Conservation (phyloP, 2,113 vertebrate species). For the Boleophthalmus pectinirostris region DNA sequence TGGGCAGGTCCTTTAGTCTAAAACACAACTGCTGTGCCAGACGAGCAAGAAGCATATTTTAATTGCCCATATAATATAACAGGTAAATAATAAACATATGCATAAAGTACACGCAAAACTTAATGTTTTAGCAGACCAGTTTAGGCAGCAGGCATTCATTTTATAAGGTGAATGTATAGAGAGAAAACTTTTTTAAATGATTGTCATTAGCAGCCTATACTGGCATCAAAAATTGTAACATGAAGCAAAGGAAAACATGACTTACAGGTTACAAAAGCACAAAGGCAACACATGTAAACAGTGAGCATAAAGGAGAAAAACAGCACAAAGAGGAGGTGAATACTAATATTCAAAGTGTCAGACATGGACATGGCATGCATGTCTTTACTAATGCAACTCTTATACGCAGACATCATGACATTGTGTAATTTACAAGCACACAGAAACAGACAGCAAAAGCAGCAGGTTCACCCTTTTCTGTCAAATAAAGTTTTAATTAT, state of each 20-base stretch:
- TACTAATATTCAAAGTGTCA: slow-evolving; percentile 26
- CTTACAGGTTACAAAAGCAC: slow-evolving; percentile 27
- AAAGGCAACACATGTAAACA: slow-evolving; percentile 17
- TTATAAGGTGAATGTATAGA: neutral
- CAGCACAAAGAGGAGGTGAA: neutral
- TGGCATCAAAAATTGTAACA: slow-evolving; percentile 31
- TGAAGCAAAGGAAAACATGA: slow-evolving; percentile 27
- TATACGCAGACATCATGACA: slow-evolving; percentile 15
- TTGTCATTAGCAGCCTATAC: slow-evolving; percentile 48
- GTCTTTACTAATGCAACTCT: slow-evolving; percentile 30
- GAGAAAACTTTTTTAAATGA: neutral
- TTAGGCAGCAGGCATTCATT: slow-evolving; percentile 38
- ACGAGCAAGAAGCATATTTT: slow-evolving; percentile 50
- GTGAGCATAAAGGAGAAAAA: neutral
- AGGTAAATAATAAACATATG: slow-evolving; percentile 2
- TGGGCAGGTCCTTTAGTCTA: slow-evolving; percentile 41
- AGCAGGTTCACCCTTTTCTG: slow-evolving; percentile 68
- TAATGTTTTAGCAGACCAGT: slow-evolving; percentile 40
- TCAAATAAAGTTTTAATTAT: slow-evolving; percentile 9
- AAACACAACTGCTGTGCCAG: slow-evolving; percentile 37
- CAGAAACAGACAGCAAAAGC: slow-evolving; percentile 37
- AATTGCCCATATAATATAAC: neutral
- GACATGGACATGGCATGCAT: slow-evolving; percentile 55
- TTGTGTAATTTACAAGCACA: slow-evolving; percentile 20
- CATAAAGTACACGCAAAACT: slow-evolving; percentile 30